Percentiles rank a stretch among this genome's conserved stretches.
Conservation (phyloP, 1,140 invertebrate genomes). For the Gerris buenoi region DNA sequence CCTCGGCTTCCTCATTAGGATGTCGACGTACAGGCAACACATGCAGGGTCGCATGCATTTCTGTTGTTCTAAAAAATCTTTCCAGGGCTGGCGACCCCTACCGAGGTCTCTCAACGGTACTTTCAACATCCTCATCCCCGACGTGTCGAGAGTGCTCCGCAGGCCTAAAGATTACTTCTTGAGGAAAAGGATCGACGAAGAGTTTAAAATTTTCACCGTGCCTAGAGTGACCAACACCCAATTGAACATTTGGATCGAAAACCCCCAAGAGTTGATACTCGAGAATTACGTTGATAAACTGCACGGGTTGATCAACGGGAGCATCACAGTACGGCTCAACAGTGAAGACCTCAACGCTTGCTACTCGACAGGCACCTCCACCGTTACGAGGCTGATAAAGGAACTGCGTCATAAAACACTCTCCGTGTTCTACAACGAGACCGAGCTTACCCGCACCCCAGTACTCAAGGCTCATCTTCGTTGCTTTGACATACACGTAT, state of each 20-base stretch:
- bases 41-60: conserved; percentile 14
- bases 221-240: conserved; percentile 16
- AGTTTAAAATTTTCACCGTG: conserved; percentile 14
- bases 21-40: conserved; percentile 14
- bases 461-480: conserved; percentile 12
- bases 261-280: conserved; percentile 16
- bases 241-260: conserved; percentile 16
- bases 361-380: conserved; percentile 11
- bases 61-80: conserved; percentile 16
- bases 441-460: conserved; percentile 5
- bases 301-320: conserved; percentile 15
- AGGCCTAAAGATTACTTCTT: conserved; percentile 15
- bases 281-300: conserved; percentile 18
- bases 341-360: conserved; percentile 17
- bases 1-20: conserved; percentile 16
- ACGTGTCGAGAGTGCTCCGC: conserved; percentile 21
- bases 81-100: conserved; percentile 14
- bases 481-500: conserved; percentile 17
- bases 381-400: conserved; percentile 15
- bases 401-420: conserved; percentile 16
- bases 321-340: conserved; percentile 17
- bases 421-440: conserved; percentile 18
- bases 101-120: conserved; percentile 7
- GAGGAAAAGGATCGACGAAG: conserved; percentile 4
- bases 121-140: conserved; percentile 20